Evolutionary conservation across 2,797 vertebrate species (phyloP).

Genomic region (Semaprochilodus insignis): DNA sequence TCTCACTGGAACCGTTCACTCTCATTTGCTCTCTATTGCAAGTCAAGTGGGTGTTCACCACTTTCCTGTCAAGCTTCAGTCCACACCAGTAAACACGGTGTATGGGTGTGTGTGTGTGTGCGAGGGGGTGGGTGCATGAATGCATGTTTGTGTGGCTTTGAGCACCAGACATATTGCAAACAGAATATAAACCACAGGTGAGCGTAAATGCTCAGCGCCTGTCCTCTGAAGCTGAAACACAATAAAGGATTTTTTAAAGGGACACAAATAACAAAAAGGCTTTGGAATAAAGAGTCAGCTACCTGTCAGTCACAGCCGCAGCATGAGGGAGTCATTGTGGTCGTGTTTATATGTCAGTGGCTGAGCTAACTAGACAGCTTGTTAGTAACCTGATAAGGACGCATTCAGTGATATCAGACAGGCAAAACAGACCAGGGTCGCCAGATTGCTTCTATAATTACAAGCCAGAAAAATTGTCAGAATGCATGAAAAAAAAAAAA

Average conservation of each 20-base stretch:
- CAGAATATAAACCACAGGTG: not conserved
- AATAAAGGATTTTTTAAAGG: not conserved
- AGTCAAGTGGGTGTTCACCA: slow-evolving; percentile 28
- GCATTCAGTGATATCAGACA: not conserved
- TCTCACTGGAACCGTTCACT: not conserved
- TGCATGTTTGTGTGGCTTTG: slow-evolving; percentile 8
- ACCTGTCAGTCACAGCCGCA: not conserved
- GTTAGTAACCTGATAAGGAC: not conserved
- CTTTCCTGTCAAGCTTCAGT: slow-evolving; percentile 27
- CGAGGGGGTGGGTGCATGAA: not conserved
- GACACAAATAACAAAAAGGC: not conserved
- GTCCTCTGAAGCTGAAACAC: not conserved
- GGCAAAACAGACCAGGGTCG: no score
- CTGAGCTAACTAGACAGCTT: not conserved
- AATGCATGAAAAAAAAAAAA: no score
- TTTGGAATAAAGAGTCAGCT: not conserved
- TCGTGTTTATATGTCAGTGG: not conserved
- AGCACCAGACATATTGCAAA: not conserved
- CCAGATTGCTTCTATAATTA: no score
- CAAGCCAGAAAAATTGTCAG: no score
- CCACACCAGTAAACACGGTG: slow-evolving; percentile 14
- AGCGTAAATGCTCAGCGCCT: not conserved
- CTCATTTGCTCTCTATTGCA: not conserved
- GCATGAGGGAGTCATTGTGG: not conserved
- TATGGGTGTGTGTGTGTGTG: slow-evolving; percentile 1